Percentiles rank a stretch among this genome's conserved stretches.
Conservation (phyloP, 92 coral and sea anemone species). For the Bergia puertoricense region DNA sequence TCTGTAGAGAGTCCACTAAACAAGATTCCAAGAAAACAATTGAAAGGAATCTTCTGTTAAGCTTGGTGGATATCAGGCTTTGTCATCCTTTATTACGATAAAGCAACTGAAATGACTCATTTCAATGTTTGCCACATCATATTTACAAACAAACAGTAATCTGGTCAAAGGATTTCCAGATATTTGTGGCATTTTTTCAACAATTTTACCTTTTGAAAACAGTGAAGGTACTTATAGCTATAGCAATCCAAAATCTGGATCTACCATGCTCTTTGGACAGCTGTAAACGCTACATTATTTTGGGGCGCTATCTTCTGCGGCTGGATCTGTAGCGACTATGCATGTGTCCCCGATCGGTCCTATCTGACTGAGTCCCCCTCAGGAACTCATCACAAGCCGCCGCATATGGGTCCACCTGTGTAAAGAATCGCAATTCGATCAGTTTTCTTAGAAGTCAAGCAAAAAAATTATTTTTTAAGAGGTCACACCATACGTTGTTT, state of each 20-base stretch:
- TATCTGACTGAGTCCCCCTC: slow-evolving; percentile 80
- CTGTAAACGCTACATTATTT: background rate
- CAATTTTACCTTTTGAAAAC: background rate
- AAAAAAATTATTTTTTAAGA: background rate
- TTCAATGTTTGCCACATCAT: background rate
- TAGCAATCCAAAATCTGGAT: background rate
- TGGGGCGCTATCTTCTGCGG: slow-evolving; percentile 26
- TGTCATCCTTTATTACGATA: background rate
- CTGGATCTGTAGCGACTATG: slow-evolving; percentile 66
- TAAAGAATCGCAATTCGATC: background rate
- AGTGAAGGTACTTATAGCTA: background rate
- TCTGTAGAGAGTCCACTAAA: background rate
- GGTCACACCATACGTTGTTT: background rate
- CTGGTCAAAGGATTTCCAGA: background rate
- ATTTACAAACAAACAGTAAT: background rate
- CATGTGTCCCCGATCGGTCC: slow-evolving; percentile 58
- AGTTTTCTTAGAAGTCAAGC: background rate
- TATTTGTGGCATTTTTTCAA: background rate
- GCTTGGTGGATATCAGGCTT: background rate
- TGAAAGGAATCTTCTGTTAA: background rate
- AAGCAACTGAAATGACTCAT: background rate
- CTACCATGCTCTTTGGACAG: background rate
- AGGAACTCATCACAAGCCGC: slow-evolving; percentile 96
- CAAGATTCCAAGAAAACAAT: background rate
- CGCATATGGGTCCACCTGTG: slow-evolving; percentile 87